These are phyloP conservation scores for Harpagoxenus sublaevis DNA, from an alignment of 2,888 invertebrate genomes.

Conservation along the genomic window DNA sequence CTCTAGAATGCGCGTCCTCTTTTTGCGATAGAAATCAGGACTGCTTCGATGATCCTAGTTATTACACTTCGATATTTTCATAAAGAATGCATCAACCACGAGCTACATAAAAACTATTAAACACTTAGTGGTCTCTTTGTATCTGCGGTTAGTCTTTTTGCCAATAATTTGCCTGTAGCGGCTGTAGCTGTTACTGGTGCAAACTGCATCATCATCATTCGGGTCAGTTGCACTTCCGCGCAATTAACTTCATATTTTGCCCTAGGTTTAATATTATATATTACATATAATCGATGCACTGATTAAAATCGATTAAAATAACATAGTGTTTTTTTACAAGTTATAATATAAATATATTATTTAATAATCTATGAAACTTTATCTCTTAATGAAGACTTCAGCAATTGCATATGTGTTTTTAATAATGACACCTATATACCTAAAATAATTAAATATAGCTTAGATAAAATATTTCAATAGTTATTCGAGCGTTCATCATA, in stretches of 20 bases:
- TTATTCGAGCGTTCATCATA: background rate
- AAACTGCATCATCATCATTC: conserved; percentile 33
- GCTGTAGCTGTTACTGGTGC: conserved; percentile 6
- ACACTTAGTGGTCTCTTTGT: conserved; percentile 19
- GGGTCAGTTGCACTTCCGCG: conserved; percentile 59
- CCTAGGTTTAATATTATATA: conserved; percentile 42
- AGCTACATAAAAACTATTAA: conserved; percentile 32
- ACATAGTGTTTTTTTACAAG: background rate
- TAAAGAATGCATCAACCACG: conserved; percentile 22
- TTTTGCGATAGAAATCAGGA: background rate
- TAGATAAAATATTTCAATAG: background rate
- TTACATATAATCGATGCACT: conserved; percentile 9
- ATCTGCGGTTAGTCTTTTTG: conserved; percentile 16
- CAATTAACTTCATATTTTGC: conserved; percentile 65
- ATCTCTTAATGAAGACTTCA: background rate
- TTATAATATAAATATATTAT: background rate
- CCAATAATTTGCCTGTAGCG: conserved; percentile 5
- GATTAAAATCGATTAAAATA: background rate
- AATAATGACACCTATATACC: background rate
- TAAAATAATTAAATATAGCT: background rate
- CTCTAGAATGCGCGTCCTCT: background rate
- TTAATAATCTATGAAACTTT: background rate
- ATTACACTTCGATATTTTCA: conserved; percentile 25
- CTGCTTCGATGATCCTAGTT: conserved; percentile 14
- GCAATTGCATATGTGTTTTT: background rate